phyloP scores from a whole-genome alignment of 1,140 invertebrate species.

The Plodia interpunctella region DNA sequence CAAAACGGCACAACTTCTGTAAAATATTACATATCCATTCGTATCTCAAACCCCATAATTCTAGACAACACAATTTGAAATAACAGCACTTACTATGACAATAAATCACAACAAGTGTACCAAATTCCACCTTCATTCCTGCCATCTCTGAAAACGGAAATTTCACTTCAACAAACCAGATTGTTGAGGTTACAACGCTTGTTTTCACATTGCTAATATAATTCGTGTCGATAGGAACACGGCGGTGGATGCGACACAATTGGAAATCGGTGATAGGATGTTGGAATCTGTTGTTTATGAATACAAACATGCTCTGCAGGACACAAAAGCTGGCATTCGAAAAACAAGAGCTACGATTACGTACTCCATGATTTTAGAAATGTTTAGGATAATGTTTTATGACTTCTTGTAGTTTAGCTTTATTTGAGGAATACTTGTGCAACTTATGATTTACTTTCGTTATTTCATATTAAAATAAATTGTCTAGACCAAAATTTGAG shows the following conservation, averaged over 20 bases:
- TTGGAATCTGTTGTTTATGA: conserved; percentile 37
- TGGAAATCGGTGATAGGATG: conserved; percentile 29
- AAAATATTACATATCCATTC: conserved; percentile 1
- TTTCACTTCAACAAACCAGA: conserved; percentile 1
- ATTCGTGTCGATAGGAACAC: neutral
- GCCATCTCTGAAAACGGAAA: neutral
- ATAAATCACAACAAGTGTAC: conserved; percentile 7
- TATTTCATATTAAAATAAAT: too few species aligned
- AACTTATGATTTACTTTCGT: too few species aligned
- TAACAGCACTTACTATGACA: neutral
- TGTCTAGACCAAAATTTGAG: too few species aligned
- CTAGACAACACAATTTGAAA: conserved; percentile 1
- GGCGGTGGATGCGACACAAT: conserved; percentile 28
- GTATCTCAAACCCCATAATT: neutral
- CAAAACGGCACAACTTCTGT: neutral
- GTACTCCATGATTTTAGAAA: conserved; percentile 24
- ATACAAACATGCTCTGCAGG: conserved; percentile 42
- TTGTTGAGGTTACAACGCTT: conserved; percentile 2
- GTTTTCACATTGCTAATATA: neutral
- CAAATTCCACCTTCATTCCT: neutral
- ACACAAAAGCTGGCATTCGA: conserved; percentile 46
- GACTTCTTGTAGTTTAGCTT: too few species aligned
- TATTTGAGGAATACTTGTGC: too few species aligned
- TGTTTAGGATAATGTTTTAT: too few species aligned
- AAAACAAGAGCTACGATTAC: conserved; percentile 49